Conservation (phyloP, 2,888 invertebrate genomes). For the Mythimna loreyi region DNA sequence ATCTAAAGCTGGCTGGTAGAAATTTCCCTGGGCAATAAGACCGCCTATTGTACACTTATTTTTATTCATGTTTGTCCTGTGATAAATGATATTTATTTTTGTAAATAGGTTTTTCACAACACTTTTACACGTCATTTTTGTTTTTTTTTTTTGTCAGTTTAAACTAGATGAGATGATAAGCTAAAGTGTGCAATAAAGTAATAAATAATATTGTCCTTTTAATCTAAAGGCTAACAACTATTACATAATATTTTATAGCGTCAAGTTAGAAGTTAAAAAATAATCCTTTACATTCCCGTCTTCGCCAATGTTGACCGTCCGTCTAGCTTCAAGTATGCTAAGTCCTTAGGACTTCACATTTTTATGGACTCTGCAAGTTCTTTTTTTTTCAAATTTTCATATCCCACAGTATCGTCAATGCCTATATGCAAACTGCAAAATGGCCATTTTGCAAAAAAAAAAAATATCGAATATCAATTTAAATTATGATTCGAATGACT, state of each 20-base stretch:
- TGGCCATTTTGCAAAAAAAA: neutral
- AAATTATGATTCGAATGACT: neutral
- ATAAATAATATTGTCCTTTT: no score
- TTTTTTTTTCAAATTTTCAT: no score
- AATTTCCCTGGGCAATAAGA: no score
- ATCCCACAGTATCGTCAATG: neutral
- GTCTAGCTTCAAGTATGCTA: neutral
- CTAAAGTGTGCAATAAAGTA: no score
- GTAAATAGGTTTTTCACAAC: no score
- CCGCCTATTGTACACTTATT: no score
- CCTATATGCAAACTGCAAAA: neutral
- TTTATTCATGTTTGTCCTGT: no score
- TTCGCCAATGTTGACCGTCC: neutral
- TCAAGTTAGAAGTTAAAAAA: neutral
- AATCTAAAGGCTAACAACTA: neutral
- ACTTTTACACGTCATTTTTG: no score
- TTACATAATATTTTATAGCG: neutral
- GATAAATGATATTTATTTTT: no score
- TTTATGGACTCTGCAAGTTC: neutral
- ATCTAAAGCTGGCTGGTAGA: no score
- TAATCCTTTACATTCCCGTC: neutral
- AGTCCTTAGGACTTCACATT: neutral
- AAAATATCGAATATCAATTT: neutral
- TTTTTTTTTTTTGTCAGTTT: no score
- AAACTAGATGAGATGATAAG: no score